Evolutionary conservation across 1,140 invertebrate genomes (phyloP).

Genomic region (Apis cerana): DNA sequence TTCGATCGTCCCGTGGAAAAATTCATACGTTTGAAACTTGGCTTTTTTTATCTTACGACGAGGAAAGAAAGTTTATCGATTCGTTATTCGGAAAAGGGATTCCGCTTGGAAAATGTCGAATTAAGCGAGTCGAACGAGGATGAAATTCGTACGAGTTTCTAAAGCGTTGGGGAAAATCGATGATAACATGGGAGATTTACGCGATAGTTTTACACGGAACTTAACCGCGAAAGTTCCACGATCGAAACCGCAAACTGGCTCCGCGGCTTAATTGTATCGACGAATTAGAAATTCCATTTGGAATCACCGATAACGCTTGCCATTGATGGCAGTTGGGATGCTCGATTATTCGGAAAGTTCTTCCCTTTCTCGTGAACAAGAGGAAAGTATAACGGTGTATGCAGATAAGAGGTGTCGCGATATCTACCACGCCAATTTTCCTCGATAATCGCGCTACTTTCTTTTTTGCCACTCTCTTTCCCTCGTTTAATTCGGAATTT

Average conservation of each 20-base stretch:
- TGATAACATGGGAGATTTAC: conserved; percentile 38
- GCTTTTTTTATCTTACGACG: too few species aligned
- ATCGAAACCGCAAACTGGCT: conserved; percentile 37
- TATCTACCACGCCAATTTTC: conserved; percentile 29
- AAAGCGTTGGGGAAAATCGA: conserved; percentile 58
- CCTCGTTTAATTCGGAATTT: neutral
- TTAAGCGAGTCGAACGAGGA: conserved; percentile 49
- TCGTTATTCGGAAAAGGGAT: too few species aligned
- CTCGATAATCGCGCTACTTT: conserved; percentile 46
- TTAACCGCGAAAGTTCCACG: conserved; percentile 32
- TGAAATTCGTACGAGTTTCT: conserved; percentile 61
- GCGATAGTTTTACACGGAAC: neutral
- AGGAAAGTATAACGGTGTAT: conserved; percentile 15
- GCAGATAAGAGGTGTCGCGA: conserved; percentile 30
- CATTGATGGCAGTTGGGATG: neutral
- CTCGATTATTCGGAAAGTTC: conserved; percentile 63
- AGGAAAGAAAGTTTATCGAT: neutral
- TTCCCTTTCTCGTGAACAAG: conserved; percentile 4
- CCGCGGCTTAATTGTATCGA: conserved; percentile 50
- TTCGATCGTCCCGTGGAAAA: too few species aligned
- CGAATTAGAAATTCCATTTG: conserved; percentile 66
- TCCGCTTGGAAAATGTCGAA: conserved; percentile 49
- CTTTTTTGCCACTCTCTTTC: neutral
- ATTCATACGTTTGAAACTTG: neutral
- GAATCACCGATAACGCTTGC: conserved; percentile 16